phyloP scores from a whole-genome alignment of 2,113 vertebrate genomes.

The Willisornis vidua region DNA sequence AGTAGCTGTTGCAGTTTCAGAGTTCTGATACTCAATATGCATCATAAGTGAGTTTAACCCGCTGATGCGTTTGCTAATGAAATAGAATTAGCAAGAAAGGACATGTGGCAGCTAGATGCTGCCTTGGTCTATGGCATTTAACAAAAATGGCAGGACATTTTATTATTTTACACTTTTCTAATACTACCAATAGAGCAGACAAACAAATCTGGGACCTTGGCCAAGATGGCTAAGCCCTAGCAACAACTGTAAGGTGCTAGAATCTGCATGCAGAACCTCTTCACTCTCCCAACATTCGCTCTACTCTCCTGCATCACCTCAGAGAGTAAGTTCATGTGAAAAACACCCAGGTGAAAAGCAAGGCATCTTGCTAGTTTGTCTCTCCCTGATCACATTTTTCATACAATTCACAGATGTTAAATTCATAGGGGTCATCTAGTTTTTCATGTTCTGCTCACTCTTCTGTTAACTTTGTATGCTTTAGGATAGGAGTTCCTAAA shows the following conservation, averaged over 20 bases:
- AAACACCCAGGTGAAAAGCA: background rate
- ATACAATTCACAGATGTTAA: background rate
- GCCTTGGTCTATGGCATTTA: background rate
- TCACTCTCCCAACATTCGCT: rapidly evolving
- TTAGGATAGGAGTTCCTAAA: background rate
- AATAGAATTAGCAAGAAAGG: background rate
- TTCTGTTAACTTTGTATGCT: background rate
- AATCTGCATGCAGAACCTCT: background rate
- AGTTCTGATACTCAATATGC: background rate
- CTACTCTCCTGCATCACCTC: background rate
- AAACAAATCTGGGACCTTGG: background rate
- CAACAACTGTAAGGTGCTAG: background rate
- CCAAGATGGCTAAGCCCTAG: background rate
- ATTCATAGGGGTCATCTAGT: background rate
- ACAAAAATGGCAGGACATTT: background rate
- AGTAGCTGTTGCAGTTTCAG: background rate
- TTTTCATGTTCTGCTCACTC: background rate
- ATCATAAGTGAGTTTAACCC: background rate
- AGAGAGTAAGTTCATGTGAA: background rate
- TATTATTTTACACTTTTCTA: background rate
- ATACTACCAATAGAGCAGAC: background rate
- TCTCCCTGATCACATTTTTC: background rate
- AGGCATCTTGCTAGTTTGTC: background rate
- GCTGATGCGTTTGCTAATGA: rapidly evolving
- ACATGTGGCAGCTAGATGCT: background rate